A percentile compares a stretch with the other conserved stretches of the same genome.
Conservation (phyloP, 2,113 vertebrate genomes). For the Ia io region DNA sequence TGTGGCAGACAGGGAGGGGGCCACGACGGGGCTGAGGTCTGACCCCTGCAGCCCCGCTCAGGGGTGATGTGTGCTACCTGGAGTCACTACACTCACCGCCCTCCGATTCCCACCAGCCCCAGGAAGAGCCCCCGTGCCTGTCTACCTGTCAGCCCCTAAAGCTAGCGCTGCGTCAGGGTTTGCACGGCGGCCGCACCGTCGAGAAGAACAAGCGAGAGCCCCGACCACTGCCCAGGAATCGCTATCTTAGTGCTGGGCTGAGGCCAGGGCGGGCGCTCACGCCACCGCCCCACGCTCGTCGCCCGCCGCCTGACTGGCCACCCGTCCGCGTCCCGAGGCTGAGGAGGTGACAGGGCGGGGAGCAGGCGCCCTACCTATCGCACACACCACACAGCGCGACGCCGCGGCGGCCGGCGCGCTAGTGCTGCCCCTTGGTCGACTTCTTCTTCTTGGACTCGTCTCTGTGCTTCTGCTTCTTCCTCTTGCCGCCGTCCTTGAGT, state of each 20-base stretch:
- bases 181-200: background rate
- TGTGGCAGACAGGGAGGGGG: no score
- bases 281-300: no score
- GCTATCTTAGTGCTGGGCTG: background rate
- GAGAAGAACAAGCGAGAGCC: background rate
- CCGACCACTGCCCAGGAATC: background rate
- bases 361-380: slow-evolving; percentile 58
- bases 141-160: rapidly evolving
- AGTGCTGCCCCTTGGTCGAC: slow-evolving; percentile 86
- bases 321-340: slow-evolving; percentile 34
- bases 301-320: no score
- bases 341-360: slow-evolving; percentile 54
- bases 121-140: background rate
- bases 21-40: background rate
- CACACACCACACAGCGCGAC: background rate
- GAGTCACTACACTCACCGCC: background rate
- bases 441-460: slow-evolving; percentile 96
- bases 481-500: slow-evolving; percentile 90
- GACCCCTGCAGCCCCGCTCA: background rate
- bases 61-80: background rate
- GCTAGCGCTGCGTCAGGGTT: background rate
- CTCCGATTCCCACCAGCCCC: background rate
- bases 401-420: slow-evolving; percentile 44
- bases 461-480: slow-evolving; percentile 93
- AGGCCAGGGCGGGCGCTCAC: no score